Conservation (phyloP, 2,797 vertebrate species). For the Corythornis leucogaster region DNA sequence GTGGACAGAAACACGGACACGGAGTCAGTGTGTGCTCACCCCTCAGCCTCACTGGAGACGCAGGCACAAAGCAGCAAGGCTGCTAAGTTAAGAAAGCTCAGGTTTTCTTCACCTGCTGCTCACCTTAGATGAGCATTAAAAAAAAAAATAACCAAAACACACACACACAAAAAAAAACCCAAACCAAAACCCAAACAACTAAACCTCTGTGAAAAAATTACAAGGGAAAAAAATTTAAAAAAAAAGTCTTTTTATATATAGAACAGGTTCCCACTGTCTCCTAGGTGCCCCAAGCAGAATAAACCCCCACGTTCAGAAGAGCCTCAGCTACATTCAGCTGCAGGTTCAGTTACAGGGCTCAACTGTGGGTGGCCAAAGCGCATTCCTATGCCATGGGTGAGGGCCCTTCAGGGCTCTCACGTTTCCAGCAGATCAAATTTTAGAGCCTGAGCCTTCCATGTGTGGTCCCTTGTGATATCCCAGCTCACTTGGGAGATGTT, state of each 20-base stretch:
- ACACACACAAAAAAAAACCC: too few relatives aligned
- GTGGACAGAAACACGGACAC: neutral
- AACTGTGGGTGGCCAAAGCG: neutral
- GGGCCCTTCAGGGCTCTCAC: neutral
- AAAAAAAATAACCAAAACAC: neutral
- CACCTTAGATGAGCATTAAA: neutral
- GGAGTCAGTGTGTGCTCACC: neutral
- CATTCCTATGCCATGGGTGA: neutral
- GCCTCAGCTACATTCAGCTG: neutral
- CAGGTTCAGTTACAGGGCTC: neutral
- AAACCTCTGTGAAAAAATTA: neutral
- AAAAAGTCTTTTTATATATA: neutral
- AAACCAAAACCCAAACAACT: too few relatives aligned
- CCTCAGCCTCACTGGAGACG: neutral
- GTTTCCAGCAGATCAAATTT: conserved; percentile 7
- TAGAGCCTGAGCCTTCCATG: neutral
- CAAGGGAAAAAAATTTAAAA: neutral
- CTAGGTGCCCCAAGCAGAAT: neutral
- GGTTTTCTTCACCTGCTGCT: neutral
- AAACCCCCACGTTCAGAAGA: neutral
- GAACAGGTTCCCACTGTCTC: neutral
- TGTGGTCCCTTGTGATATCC: neutral
- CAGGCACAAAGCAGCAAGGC: neutral
- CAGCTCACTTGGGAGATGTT: neutral
- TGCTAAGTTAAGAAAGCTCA: neutral